Conservation (phyloP, 2,113 vertebrate genomes). For the Zingel zingel region DNA sequence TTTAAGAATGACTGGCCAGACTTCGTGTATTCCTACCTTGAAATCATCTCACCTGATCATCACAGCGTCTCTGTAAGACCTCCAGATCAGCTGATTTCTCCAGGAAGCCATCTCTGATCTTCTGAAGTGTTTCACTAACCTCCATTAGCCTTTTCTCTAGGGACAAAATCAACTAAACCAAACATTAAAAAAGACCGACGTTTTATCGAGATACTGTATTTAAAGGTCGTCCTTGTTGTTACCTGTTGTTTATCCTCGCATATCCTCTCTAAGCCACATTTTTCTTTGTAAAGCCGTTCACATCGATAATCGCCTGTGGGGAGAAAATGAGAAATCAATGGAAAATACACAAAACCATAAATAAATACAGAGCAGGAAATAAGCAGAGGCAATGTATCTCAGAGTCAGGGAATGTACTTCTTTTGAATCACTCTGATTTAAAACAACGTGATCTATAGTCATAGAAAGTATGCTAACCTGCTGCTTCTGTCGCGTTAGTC, state of each 20-base stretch:
- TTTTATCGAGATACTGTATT: background rate
- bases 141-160: slow-evolving; percentile 86
- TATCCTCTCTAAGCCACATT: slow-evolving; percentile 79
- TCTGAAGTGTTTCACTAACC: slow-evolving; percentile 80
- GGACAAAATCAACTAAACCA: slow-evolving; percentile 84
- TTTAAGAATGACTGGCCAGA: background rate
- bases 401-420: background rate
- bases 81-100: slow-evolving; percentile 76
- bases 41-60: slow-evolving; percentile 70
- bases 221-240: background rate
- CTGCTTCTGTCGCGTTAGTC: slow-evolving; percentile 48
- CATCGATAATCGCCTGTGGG: slow-evolving; percentile 54
- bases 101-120: slow-evolving; percentile 79
- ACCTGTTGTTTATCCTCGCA: slow-evolving; percentile 90
- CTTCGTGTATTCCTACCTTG: no score
- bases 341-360: background rate
- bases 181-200: background rate
- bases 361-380: background rate
- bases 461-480: slow-evolving; percentile 11
- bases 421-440: background rate
- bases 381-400: background rate
- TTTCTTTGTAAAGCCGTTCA: slow-evolving; percentile 74
- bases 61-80: slow-evolving; percentile 59
- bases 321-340: background rate
- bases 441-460: background rate